Evolutionary conservation across 2,888 invertebrate genomes (phyloP).

Genomic region (Eupithecia pulchellata): DNA sequence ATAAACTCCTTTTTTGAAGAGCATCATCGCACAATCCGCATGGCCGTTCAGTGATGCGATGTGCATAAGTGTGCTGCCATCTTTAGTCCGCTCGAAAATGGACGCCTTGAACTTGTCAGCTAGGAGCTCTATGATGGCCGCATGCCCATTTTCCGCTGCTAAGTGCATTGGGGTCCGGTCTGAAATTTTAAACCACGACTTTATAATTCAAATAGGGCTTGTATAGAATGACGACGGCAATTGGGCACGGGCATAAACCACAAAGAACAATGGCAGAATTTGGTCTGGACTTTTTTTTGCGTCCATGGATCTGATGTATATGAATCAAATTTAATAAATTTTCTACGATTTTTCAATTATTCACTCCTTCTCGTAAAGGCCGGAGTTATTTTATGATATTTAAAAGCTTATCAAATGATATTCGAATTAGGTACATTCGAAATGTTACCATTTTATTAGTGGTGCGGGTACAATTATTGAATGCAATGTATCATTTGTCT

Average conservation of each 20-base stretch:
- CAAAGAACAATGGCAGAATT: no score
- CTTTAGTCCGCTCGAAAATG: conserved; percentile 97
- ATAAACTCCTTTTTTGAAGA: conserved; percentile 99
- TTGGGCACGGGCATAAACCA: background rate
- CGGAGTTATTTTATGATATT: no score
- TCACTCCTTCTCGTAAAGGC: no score
- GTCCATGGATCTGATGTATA: no score
- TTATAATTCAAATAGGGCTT: background rate
- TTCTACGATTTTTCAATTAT: no score
- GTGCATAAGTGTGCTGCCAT: conserved; percentile 99
- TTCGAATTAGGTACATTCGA: no score
- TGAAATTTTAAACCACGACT: conserved; percentile 51
- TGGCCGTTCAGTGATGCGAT: conserved; percentile 98
- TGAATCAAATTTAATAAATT: no score
- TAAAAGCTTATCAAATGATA: no score
- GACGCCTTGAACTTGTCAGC: conserved; percentile 99
- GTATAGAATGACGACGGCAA: background rate
- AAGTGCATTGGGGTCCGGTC: conserved; percentile 99
- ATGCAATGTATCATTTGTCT: no score
- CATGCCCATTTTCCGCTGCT: conserved; percentile 98
- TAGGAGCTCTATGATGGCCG: conserved; percentile 96
- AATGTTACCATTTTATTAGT: no score
- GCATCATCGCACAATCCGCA: conserved; percentile 98
- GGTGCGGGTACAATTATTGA: no score
- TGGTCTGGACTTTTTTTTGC: no score